Percentiles rank a stretch among this genome's conserved stretches.
phyloP scores from a whole-genome alignment of 30 jellyfish, hydroid and myxozoan species.

The Haliclystus octoradiatus region DNA sequence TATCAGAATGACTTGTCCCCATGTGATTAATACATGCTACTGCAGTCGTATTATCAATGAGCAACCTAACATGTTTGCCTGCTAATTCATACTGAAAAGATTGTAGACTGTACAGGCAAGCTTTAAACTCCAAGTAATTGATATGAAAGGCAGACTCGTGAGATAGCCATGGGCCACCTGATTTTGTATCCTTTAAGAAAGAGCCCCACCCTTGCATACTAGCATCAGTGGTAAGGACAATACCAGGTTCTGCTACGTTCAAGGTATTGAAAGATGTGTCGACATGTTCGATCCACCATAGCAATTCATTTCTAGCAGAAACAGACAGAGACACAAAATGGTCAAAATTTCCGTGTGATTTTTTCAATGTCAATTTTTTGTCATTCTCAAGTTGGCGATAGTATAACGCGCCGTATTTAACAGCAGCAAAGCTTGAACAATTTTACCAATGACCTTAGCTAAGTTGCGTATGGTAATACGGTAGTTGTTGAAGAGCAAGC shows the following conservation, averaged over 20 bases:
- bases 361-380: constrained; percentile 12
- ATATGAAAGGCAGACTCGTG: constrained; percentile 7
- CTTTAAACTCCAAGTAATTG: constrained; percentile 31
- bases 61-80: constrained; percentile 14
- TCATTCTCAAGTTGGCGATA: constrained; percentile 15
- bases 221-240: constrained; percentile 34
- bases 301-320: constrained; percentile 6
- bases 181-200: constrained; percentile 9
- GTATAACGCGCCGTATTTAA: constrained; percentile 20
- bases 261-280: constrained; percentile 1
- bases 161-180: constrained; percentile 33
- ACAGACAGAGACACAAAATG: constrained; percentile 3
- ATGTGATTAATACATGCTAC: constrained; percentile 18
- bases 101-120: constrained; percentile 1
- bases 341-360: constrained; percentile 26
- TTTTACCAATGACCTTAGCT: constrained; percentile 17
- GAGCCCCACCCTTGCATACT: constrained; percentile 55
- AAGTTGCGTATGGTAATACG: constrained; percentile 13
- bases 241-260: constrained; percentile 4
- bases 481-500: neutral
- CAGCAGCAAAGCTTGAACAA: constrained; percentile 27
- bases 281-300: constrained; percentile 20
- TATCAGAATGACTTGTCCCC: constrained; percentile 24
- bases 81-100: constrained; percentile 1
- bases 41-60: constrained; percentile 25